These are phyloP conservation scores for Trachelus troglodyta DNA, from an alignment of 2,888 invertebrate species.

Conservation along the genomic window DNA sequence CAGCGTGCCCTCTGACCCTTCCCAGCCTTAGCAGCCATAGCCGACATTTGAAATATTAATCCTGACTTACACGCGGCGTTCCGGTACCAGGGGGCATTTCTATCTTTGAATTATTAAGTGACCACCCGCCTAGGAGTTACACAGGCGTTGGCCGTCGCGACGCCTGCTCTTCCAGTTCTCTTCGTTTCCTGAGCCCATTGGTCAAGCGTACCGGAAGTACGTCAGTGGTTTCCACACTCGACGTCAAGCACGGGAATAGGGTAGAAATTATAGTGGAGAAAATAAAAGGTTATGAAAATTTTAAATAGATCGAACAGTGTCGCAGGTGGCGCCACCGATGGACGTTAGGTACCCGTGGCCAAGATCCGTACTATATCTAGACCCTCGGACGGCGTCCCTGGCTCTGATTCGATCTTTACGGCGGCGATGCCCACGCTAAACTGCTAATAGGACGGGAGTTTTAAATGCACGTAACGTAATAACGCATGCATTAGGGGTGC, in stretches of 20 bases:
- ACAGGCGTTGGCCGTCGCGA: neutral
- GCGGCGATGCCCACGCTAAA: slow-evolving; percentile 35
- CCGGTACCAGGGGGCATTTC: slow-evolving; percentile 51
- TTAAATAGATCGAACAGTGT: neutral
- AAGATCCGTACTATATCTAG: neutral
- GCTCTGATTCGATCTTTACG: slow-evolving; percentile 36
- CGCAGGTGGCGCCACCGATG: neutral
- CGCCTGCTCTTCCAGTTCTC: neutral
- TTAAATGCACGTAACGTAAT: slow-evolving; percentile 52
- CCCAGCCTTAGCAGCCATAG: slow-evolving; percentile 28
- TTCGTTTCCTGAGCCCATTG: neutral
- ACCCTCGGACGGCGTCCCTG: neutral
- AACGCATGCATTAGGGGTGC: slow-evolving; percentile 34
- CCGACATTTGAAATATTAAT: slow-evolving; percentile 59
- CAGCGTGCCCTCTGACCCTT: slow-evolving; percentile 20
- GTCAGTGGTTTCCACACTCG: neutral
- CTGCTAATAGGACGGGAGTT: slow-evolving; percentile 49
- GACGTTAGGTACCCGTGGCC: neutral
- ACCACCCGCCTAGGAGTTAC: slow-evolving; percentile 37
- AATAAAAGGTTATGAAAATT: neutral
- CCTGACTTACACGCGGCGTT: slow-evolving; percentile 56
- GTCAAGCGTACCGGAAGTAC: neutral
- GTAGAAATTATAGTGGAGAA: neutral
- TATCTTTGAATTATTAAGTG: slow-evolving; percentile 57
- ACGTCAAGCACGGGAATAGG: neutral